These are phyloP conservation scores for Ericerus pela DNA, from an alignment of 1,140 invertebrate species.

Conservation along the genomic window DNA sequence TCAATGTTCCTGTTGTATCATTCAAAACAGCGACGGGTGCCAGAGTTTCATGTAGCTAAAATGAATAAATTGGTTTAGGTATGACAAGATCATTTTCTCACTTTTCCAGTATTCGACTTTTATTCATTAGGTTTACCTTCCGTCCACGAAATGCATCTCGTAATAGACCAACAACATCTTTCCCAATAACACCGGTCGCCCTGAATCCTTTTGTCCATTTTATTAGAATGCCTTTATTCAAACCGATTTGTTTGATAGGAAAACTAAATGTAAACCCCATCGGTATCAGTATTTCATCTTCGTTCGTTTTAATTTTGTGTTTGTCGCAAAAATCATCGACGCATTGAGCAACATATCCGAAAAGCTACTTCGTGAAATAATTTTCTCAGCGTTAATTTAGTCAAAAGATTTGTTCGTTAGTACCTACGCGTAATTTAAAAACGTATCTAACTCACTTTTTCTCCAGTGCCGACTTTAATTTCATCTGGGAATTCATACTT, in stretches of 20 bases:
- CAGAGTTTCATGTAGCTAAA: conserved; percentile 38
- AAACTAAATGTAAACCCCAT: conserved; percentile 44
- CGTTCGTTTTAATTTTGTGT: conserved; percentile 32
- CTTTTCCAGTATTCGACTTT: conserved; percentile 39
- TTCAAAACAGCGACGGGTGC: conserved; percentile 56
- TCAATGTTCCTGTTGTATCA: conserved; percentile 73
- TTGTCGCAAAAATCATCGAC: conserved; percentile 49
- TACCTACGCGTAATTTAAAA: not conserved
- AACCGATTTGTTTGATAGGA: conserved; percentile 73
- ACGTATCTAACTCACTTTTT: conserved; percentile 29
- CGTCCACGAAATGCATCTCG: conserved; percentile 61
- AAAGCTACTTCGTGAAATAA: too few species aligned
- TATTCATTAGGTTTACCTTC: conserved; percentile 44
- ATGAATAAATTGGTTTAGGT: not conserved
- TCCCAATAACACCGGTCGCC: conserved; percentile 65
- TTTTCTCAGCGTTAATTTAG: too few species aligned
- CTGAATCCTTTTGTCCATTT: conserved; percentile 93
- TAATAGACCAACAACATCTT: conserved; percentile 69
- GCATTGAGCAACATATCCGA: conserved; percentile 59
- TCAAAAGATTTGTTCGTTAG: not conserved
- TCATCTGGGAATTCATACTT: conserved; percentile 86
- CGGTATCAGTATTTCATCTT: conserved; percentile 52
- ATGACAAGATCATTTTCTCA: not conserved
- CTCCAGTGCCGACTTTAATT: conserved; percentile 78
- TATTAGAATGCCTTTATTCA: conserved; percentile 73